phyloP scores from a whole-genome alignment of 2,113 vertebrate genomes.

The Odontesthes bonariensis region DNA sequence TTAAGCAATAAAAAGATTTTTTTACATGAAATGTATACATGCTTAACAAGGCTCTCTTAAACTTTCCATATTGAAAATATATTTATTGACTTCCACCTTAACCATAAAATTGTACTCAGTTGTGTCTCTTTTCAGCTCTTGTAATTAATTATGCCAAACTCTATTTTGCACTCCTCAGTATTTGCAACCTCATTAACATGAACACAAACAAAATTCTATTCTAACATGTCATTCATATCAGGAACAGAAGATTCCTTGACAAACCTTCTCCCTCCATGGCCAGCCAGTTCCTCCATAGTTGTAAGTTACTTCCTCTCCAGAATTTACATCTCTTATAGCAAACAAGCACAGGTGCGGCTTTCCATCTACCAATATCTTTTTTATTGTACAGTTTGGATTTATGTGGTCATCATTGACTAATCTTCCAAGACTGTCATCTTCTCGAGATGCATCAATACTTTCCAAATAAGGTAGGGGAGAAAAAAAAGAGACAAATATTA shows the following conservation, averaged over 20 bases:
- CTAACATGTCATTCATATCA: too few relatives aligned
- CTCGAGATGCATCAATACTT: slow-evolving; percentile 31
- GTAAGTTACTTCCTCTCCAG: slow-evolving; percentile 28
- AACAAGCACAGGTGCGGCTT: slow-evolving; percentile 32
- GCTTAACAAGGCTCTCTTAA: too few relatives aligned
- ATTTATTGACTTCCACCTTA: too few relatives aligned
- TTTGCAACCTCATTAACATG: too few relatives aligned
- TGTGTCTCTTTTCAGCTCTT: too few relatives aligned
- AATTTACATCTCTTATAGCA: slow-evolving; percentile 12
- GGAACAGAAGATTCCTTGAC: not conserved
- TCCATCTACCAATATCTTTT: not conserved
- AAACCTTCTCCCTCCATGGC: slow-evolving; percentile 29
- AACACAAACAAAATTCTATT: too few relatives aligned
- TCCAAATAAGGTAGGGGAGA: not conserved
- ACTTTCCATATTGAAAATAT: too few relatives aligned
- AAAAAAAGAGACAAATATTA: not conserved
- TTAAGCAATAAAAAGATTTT: too few relatives aligned
- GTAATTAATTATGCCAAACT: too few relatives aligned
- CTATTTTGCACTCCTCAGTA: too few relatives aligned
- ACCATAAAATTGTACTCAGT: too few relatives aligned
- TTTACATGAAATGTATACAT: too few relatives aligned
- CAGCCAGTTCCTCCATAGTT: slow-evolving; percentile 1
- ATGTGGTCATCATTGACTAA: slow-evolving; percentile 16
- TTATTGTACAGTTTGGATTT: slow-evolving; percentile 21
- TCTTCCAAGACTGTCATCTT: slow-evolving; percentile 21